Evolutionary conservation across 2,797 vertebrate genomes (phyloP).

Genomic region (Potorous gilbertii): DNA sequence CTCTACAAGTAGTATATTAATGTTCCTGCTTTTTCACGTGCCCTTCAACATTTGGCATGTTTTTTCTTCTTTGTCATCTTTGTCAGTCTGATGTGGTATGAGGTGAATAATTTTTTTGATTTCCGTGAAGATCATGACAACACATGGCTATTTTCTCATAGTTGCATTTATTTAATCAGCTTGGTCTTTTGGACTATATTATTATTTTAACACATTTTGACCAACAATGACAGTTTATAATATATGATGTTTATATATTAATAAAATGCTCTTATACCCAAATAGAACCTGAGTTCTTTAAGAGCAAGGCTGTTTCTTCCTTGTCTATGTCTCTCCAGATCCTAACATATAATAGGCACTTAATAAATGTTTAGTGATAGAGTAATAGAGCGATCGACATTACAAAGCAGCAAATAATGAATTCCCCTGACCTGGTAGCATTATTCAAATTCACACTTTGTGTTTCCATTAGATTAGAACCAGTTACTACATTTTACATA

Average conservation of each 20-base stretch:
- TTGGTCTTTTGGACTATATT: background rate
- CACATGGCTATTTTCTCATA: background rate
- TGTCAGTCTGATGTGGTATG: background rate
- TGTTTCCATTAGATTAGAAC: background rate
- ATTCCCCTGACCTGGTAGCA: background rate
- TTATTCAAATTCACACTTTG: background rate
- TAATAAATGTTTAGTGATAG: background rate
- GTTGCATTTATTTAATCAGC: background rate
- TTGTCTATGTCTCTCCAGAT: background rate
- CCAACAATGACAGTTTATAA: background rate
- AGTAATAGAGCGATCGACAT: background rate
- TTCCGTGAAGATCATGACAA: background rate
- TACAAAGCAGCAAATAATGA: background rate
- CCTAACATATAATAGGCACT: background rate
- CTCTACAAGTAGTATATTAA: background rate
- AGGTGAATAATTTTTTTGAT: background rate
- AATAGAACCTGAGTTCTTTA: background rate
- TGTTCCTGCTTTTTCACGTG: background rate
- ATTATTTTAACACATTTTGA: background rate
- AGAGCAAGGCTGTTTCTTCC: background rate
- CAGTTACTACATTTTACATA: background rate
- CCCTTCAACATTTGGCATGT: background rate
- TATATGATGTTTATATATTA: background rate
- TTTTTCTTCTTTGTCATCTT: background rate
- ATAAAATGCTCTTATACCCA: background rate